Conservation (phyloP, 2,888 invertebrate genomes). For the Brassicogethes aeneus region DNA sequence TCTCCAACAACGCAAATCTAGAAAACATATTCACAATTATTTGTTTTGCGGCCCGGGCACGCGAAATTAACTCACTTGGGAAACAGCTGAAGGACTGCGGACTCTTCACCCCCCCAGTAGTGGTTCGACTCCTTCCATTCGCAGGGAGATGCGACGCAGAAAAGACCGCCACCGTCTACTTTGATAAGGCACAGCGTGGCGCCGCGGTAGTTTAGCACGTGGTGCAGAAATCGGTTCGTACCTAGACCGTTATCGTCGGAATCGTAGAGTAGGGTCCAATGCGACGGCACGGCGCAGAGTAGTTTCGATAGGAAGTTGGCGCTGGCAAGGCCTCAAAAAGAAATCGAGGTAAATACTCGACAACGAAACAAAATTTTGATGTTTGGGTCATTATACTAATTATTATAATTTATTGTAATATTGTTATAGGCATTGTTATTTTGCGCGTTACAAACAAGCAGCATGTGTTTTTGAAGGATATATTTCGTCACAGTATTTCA, state of each 20-base stretch:
- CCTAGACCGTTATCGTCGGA: slow-evolving; percentile 82
- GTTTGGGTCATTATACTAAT: too few relatives aligned
- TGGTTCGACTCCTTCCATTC: slow-evolving; percentile 84
- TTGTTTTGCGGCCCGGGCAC: too few relatives aligned
- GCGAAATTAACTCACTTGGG: slow-evolving; percentile 65
- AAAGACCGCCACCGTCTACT: slow-evolving; percentile 51
- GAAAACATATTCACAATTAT: slow-evolving; percentile 10
- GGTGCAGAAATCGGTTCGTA: slow-evolving; percentile 75
- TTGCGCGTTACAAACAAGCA: too few relatives aligned
- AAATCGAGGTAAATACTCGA: too few relatives aligned
- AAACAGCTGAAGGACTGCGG: slow-evolving; percentile 65
- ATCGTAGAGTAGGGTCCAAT: slow-evolving; percentile 80
- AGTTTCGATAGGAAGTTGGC: slow-evolving; percentile 52
- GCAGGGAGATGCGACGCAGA: slow-evolving; percentile 65
- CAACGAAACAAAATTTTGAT: too few relatives aligned
- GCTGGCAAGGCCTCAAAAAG: slow-evolving; percentile 28
- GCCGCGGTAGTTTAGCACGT: slow-evolving; percentile 71
- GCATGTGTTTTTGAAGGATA: too few relatives aligned
- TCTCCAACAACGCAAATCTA: slow-evolving; percentile 51
- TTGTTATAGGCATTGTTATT: too few relatives aligned
- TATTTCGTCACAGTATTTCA: too few relatives aligned
- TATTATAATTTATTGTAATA: too few relatives aligned
- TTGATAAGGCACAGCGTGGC: slow-evolving; percentile 56
- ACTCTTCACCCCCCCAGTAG: slow-evolving; percentile 77
- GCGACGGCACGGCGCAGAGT: slow-evolving; percentile 60